Percentiles rank a stretch among this genome's conserved stretches.
phyloP scores from a whole-genome alignment of 2,888 invertebrate species.

The Onthophagus sagittarius region DNA sequence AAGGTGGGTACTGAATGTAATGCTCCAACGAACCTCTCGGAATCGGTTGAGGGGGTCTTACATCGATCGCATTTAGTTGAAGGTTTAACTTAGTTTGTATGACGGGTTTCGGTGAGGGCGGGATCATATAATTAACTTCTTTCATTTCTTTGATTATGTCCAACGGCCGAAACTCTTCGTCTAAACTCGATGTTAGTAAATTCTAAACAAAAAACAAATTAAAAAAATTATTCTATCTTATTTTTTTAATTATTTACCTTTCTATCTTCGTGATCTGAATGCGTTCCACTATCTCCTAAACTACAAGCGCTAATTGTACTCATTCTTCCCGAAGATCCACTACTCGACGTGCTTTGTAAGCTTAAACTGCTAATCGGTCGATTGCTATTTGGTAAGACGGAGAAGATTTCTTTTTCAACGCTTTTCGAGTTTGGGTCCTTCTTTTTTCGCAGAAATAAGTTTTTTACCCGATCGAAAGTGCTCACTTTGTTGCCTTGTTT shows the following conservation, averaged over 20 bases:
- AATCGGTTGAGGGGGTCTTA: conserved; percentile 41
- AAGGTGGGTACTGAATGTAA: conserved; percentile 54
- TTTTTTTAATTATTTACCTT: conserved; percentile 40
- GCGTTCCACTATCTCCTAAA: conserved; percentile 79
- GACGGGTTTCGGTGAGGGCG: conserved; percentile 53
- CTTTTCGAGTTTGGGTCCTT: conserved; percentile 17
- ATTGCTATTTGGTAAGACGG: conserved; percentile 11
- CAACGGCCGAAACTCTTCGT: conserved; percentile 41
- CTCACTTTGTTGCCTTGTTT: conserved; percentile 74
- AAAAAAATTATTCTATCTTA: background rate
- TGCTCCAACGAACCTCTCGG: conserved; percentile 43
- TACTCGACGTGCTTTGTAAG: conserved; percentile 64
- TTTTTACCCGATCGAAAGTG: conserved; percentile 64
- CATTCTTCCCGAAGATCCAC: conserved; percentile 71
- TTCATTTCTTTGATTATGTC: conserved; percentile 40
- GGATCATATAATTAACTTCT: conserved; percentile 50
- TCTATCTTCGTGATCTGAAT: conserved; percentile 79
- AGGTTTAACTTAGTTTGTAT: conserved; percentile 32
- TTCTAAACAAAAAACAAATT: conserved; percentile 31
- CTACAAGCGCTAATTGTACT: conserved; percentile 81
- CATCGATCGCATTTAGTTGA: conserved; percentile 39
- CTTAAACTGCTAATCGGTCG: conserved; percentile 67
- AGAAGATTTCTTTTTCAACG: conserved; percentile 18
- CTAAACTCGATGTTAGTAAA: conserved; percentile 37
- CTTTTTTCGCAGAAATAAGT: conserved; percentile 30